Evolutionary conservation across 2,888 invertebrate species (phyloP), one percentile per base, ranked within the genome.

Genomic region (Microctonus brassicae): DNA sequence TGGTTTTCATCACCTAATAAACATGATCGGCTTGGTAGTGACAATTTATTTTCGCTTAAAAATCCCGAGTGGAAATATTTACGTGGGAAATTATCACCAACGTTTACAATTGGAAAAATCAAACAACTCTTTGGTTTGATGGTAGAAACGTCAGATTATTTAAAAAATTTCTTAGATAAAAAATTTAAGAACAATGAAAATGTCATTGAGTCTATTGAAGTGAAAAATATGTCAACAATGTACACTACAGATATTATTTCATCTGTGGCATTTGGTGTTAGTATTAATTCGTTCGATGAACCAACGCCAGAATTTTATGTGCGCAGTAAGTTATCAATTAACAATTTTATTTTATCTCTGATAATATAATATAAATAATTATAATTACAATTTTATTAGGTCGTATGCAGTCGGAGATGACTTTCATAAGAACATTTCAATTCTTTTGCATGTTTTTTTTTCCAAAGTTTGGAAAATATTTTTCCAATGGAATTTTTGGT

Each of bases 81-180:
- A 20, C 82, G 91, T 42, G 77, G 83, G 0, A 90, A 90, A 78
- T 71, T 91, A 60, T 88, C 90, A 0, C 90, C 90, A 0, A 87
- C 88, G 0, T 91, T 91, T 78, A 89, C 90, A 0, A 88, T 89
- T 0, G 90, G 89, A 24, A 91, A 91, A 80, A 81, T 91, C 36
- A 91, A 90, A 78, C 84, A 78, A 55, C 87, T 90, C 84, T 88
- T 89, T 64, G 77, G 82, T 1, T 80, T 89, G 6, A 87, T 90
- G 78, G 77, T 82, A 4, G 85, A 88, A 66, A 87, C 87, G 22
- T 82, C 87, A 0, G 74, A 80, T 9, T 75, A 76, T 4, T 75
- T 83, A 74, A 76, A 71, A 1, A 75, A 73, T 1, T 76, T 79
- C 60, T 73, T 85, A 7, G 66, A 75, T 0, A 10, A 26, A 2